A percentile compares a stretch with the other conserved stretches of the same genome.
These are phyloP conservation scores for Nephrotoma flavescens DNA, from an alignment of 2,888 invertebrate genomes.

Conservation along the genomic window DNA sequence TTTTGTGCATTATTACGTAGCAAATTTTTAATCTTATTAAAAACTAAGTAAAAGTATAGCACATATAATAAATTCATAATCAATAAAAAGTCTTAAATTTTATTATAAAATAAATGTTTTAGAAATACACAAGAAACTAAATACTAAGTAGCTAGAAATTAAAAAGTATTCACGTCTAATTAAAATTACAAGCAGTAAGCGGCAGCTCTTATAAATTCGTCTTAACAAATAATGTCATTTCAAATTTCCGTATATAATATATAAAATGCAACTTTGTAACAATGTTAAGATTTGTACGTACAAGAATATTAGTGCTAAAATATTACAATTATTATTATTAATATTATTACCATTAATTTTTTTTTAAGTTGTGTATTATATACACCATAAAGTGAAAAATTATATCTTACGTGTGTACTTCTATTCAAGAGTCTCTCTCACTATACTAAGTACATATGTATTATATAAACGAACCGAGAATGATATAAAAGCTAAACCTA, in stretches of 20 bases:
- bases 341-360: not conserved
- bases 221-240: not conserved
- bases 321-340: not conserved
- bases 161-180: not conserved
- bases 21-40: not conserved
- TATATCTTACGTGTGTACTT: not conserved
- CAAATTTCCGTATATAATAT: not conserved
- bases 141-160: not conserved
- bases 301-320: not conserved
- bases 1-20: not conserved
- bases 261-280: not conserved
- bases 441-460: not conserved
- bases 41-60: not conserved
- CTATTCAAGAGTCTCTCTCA: not conserved
- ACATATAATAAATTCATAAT: not conserved
- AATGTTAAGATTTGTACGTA: not conserved
- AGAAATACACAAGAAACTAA: not conserved
- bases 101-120: not conserved
- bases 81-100: not conserved
- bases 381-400: not conserved
- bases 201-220: not conserved
- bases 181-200: not conserved
- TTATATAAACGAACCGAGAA: not conserved
- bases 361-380: not conserved
- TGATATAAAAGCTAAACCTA: not conserved